phyloP scores from a whole-genome alignment of 2,888 invertebrate genomes.

The Dicranocentrus wangi region DNA sequence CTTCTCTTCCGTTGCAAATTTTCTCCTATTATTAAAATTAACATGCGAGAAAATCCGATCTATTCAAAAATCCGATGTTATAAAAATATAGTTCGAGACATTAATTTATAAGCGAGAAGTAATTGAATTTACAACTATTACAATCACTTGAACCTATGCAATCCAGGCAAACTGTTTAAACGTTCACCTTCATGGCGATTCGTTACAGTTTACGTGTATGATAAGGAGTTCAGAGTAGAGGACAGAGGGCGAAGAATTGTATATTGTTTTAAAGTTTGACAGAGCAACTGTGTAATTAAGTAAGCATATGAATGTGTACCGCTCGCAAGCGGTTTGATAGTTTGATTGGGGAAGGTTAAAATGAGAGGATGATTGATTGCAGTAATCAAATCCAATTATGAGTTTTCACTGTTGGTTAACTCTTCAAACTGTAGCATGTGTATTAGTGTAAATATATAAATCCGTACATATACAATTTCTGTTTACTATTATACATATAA shows the following conservation, averaged over 20 bases:
- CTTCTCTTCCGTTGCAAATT: constrained; percentile 12
- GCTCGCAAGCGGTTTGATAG: background rate
- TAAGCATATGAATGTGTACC: background rate
- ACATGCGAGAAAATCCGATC: background rate
- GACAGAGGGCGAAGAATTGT: background rate
- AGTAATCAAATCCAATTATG: background rate
- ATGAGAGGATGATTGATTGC: background rate
- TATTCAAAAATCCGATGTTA: background rate
- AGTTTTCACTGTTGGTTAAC: background rate
- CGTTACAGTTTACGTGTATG: background rate
- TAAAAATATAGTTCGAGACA: background rate
- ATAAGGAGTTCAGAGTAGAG: background rate
- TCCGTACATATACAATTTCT: background rate
- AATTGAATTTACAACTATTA: background rate
- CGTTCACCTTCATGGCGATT: background rate
- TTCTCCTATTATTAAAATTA: background rate
- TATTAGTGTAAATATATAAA: background rate
- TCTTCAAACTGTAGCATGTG: too few species aligned
- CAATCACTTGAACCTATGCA: constrained; percentile 10
- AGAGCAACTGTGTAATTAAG: background rate
- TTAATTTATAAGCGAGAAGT: constrained; percentile 15
- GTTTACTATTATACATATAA: background rate
- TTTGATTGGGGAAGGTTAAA: background rate
- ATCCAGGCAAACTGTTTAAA: background rate
- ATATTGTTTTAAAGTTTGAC: background rate